Evolutionary conservation across 2,113 vertebrate genomes (phyloP), one percentile per base, ranked within the genome.

Genomic region (Bostrychus sinensis): DNA sequence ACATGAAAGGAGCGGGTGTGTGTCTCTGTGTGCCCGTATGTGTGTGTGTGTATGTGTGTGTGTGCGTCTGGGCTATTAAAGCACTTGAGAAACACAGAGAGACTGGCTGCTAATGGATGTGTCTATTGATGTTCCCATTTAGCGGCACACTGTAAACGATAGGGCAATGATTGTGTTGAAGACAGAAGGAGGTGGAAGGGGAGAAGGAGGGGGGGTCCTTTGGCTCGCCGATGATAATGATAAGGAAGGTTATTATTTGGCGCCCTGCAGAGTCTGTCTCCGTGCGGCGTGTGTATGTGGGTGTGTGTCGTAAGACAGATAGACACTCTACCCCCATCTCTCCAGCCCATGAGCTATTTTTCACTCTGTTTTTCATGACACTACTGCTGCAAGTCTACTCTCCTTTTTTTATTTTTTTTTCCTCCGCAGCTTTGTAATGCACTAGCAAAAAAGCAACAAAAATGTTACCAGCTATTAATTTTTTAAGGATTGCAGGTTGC

Each of bases 81-180:
- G 73, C 82, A 73, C 85, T 88, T 77, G 70, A 79, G 67, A 83
- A 75, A 81, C 74, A 75, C 74, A 75, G 72, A 78, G 77, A 79
- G 73, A 82, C 80, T 77, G 10, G 17, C 77, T 62, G 79, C 79
- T 88, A 89, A 87, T 86, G 87, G 89, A 77, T 71, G 72, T 74
- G 75, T 77, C 79, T 87, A 90, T 89, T 81, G 86, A 86, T 83
- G 87, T 84, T 84, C 75, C 86, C 72, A 81, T 84, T 90, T 86
- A 78, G 78, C 74, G 42, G 66, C 70, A 54, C 77, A 72, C 70
- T 81, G 84, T 85, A 89, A 89, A 81, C 81, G 81, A 89, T 85
- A 80, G 71, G 72, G 70, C 70, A 77, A 73, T 81, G 80, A 87
- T 84, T 82, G 80, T 73, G 81, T 73, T 68, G 77, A 70, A 81